phyloP scores from a whole-genome alignment of 2,113 vertebrate genomes.

The Daubentonia madagascariensis region DNA sequence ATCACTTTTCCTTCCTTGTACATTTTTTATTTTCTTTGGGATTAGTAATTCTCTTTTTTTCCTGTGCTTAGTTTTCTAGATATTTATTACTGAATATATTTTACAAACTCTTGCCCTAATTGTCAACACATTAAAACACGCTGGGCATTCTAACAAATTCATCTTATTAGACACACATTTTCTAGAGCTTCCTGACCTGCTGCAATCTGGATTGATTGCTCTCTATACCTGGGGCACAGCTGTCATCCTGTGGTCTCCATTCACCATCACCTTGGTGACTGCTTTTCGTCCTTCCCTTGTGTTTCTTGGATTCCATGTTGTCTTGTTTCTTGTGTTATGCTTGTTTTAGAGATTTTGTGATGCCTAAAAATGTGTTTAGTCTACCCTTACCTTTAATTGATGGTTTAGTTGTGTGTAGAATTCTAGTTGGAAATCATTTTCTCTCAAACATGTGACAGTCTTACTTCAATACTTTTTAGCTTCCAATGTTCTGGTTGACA shows the following conservation, averaged over 20 bases:
- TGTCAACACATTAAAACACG: not conserved
- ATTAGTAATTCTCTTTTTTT: not conserved
- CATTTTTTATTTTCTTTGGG: not conserved
- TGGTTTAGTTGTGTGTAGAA: not conserved
- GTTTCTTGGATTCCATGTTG: not conserved
- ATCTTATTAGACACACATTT: constrained; percentile 14
- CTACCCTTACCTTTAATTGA: not conserved
- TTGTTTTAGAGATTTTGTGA: constrained; percentile 27
- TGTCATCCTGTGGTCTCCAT: not conserved
- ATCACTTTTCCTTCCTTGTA: not conserved
- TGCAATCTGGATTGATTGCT: not conserved
- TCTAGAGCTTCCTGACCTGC: not conserved
- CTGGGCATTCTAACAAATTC: not conserved
- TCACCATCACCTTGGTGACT: not conserved
- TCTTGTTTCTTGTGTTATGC: not conserved
- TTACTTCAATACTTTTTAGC: not conserved
- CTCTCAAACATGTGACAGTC: not conserved
- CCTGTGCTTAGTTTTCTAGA: not conserved
- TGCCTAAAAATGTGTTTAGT: not conserved
- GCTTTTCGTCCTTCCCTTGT: not conserved
- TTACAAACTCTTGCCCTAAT: not conserved
- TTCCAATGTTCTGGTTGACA: not conserved
- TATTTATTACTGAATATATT: not conserved
- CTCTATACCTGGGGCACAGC: not conserved
- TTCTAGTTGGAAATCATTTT: not conserved